A percentile compares a stretch with the other conserved stretches of the same genome.
These are phyloP conservation scores for Ameiurus melas DNA, from an alignment of 2,113 vertebrate genomes.

Conservation along the genomic window DNA sequence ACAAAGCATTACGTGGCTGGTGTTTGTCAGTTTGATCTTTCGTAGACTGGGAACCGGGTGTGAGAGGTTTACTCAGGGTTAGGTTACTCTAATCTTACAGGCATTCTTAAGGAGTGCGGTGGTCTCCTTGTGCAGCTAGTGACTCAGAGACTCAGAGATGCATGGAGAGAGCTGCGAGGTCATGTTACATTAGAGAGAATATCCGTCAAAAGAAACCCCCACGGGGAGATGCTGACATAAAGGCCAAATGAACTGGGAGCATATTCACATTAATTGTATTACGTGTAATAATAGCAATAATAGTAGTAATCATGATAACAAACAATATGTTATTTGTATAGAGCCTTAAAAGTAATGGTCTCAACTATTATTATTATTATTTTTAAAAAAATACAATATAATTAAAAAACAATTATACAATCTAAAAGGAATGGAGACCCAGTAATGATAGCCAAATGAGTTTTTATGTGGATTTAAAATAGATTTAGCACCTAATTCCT, in stretches of 20 bases:
- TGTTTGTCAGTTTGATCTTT: not conserved
- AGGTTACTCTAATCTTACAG: slow-evolving; percentile 22
- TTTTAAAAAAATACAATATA: not conserved
- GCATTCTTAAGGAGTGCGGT: slow-evolving; percentile 31
- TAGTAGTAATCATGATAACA: not conserved
- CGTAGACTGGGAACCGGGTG: slow-evolving; percentile 15
- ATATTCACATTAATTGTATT: not conserved
- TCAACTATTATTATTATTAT: not conserved
- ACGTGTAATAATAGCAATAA: not conserved
- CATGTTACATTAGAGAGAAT: slow-evolving; percentile 28
- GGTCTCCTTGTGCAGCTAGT: slow-evolving; percentile 9
- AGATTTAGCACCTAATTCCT: not conserved
- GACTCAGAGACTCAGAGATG: slow-evolving; percentile 12
- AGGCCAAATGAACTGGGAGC: not conserved
- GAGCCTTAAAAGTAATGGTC: not conserved
- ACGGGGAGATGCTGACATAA: not conserved
- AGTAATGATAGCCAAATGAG: no score
- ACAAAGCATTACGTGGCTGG: not conserved
- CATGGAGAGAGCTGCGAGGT: not conserved
- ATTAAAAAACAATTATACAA: not conserved
- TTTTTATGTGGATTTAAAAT: not conserved
- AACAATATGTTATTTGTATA: not conserved
- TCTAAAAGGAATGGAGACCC: not conserved
- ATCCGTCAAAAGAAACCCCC: slow-evolving; percentile 19
- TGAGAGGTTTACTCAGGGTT: slow-evolving; percentile 30